These are phyloP conservation scores for Procambarus virginalis DNA, from an alignment of 1,140 invertebrate species.

Conservation along the genomic window DNA sequence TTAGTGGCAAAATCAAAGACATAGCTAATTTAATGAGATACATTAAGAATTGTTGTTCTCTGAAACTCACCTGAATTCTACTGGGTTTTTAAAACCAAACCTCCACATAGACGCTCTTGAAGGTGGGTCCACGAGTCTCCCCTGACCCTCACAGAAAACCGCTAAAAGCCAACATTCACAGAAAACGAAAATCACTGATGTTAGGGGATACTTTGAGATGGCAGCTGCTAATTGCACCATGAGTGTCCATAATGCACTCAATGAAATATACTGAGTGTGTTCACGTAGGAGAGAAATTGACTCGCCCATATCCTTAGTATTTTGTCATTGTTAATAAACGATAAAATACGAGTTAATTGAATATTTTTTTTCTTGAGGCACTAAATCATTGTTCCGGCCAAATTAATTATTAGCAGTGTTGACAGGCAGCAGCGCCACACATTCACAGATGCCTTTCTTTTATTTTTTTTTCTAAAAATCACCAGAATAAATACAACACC, in stretches of 20 bases:
- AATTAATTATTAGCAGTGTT: no score
- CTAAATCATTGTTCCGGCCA: no score
- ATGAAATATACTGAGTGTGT: not conserved
- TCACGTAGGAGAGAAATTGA: not conserved
- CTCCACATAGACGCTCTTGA: slow-evolving; percentile 64
- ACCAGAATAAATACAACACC: no score
- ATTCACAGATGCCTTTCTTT: no score
- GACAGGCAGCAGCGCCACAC: no score
- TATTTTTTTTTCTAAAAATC: no score
- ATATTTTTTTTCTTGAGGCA: no score
- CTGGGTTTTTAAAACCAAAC: slow-evolving; percentile 65
- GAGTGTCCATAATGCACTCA: not conserved
- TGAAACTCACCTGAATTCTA: slow-evolving; percentile 50
- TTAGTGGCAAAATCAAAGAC: no score
- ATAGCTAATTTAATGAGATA: not conserved
- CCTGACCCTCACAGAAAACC: slow-evolving; percentile 25
- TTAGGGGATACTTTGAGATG: not conserved
- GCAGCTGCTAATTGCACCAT: not conserved
- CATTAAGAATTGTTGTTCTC: not conserved
- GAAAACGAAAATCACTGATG: not conserved
- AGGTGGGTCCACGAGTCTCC: slow-evolving; percentile 59
- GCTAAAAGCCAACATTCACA: not conserved
- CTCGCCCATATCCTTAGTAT: not conserved
- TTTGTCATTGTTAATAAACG: not conserved
- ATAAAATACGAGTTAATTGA: no score